Conservation (phyloP, 2,113 vertebrate genomes). For the Syrmaticus mikado region DNA sequence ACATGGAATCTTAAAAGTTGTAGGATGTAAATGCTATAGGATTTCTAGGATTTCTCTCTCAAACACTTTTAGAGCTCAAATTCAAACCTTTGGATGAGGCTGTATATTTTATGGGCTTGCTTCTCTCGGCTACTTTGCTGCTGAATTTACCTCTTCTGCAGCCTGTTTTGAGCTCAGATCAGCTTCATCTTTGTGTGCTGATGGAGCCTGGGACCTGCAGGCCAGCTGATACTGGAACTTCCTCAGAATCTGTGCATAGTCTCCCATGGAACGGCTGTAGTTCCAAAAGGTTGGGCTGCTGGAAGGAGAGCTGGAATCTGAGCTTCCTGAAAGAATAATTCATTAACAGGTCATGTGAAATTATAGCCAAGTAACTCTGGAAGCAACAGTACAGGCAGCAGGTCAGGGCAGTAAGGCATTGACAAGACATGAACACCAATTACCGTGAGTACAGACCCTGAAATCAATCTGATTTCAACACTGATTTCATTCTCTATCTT, state of each 20-base stretch:
- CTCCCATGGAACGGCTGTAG: slow-evolving; percentile 89
- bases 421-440: fast-evolving
- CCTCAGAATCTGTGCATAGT: slow-evolving; percentile 90
- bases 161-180: slow-evolving; percentile 95
- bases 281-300: slow-evolving; percentile 96
- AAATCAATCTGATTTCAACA: not conserved
- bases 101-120: fast-evolving
- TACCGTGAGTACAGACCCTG: fast-evolving
- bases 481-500: not conserved
- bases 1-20: not conserved
- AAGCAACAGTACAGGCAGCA: not conserved
- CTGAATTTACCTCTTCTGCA: slow-evolving; percentile 88
- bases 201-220: slow-evolving; percentile 91
- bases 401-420: fast-evolving
- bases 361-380: not conserved
- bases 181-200: slow-evolving; percentile 93
- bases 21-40: not conserved
- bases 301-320: slow-evolving; percentile 88
- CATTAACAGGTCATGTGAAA: fast-evolving
- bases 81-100: not conserved
- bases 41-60: not conserved
- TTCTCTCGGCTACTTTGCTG: not conserved
- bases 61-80: not conserved
- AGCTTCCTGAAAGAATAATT: slow-evolving; percentile 80
- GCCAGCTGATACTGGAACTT: slow-evolving; percentile 96